Evolutionary conservation across 1,140 invertebrate species (phyloP).

Genomic region (Leptinotarsa defecta): DNA sequence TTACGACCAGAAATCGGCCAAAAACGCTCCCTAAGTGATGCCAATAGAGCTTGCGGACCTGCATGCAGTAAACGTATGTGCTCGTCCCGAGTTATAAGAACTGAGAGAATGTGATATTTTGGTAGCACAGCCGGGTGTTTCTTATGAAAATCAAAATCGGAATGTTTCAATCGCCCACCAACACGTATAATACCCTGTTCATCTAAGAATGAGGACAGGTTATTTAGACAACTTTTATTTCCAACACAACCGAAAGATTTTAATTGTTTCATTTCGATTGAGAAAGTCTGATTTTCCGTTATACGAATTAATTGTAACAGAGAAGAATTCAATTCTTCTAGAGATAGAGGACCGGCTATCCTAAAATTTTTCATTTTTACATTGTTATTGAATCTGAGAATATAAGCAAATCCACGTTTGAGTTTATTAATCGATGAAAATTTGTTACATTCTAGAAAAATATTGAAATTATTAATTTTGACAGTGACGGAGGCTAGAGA

Average conservation of each 20-base stretch:
- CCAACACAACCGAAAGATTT: constrained; percentile 9
- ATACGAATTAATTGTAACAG: constrained; percentile 11
- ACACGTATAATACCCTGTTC: constrained; percentile 42
- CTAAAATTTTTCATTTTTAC: constrained; percentile 1
- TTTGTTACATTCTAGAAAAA: constrained; percentile 1
- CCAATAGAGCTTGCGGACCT: constrained; percentile 25
- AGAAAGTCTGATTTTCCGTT: constrained; percentile 25
- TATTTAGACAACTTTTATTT: constrained; percentile 29
- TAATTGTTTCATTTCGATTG: constrained; percentile 26
- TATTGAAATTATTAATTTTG: neutral
- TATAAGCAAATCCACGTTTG: constrained; percentile 26
- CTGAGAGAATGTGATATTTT: constrained; percentile 27
- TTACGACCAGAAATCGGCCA: constrained; percentile 11
- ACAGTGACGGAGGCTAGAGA: neutral
- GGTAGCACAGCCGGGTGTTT: constrained; percentile 37
- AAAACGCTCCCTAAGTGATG: neutral
- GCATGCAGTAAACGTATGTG: constrained; percentile 29
- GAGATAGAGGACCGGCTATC: constrained; percentile 6
- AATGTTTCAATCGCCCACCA: constrained; percentile 41
- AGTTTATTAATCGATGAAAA: constrained; percentile 24
- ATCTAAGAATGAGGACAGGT: constrained; percentile 44
- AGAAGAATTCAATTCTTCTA: constrained; percentile 13
- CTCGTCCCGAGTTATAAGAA: constrained; percentile 30
- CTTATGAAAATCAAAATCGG: constrained; percentile 28
- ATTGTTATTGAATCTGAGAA: constrained; percentile 26